Percentiles rank a stretch among this genome's conserved stretches.
These are phyloP conservation scores for Miichthys miiuy DNA, from an alignment of 2,797 vertebrate genomes.

Conservation along the genomic window DNA sequence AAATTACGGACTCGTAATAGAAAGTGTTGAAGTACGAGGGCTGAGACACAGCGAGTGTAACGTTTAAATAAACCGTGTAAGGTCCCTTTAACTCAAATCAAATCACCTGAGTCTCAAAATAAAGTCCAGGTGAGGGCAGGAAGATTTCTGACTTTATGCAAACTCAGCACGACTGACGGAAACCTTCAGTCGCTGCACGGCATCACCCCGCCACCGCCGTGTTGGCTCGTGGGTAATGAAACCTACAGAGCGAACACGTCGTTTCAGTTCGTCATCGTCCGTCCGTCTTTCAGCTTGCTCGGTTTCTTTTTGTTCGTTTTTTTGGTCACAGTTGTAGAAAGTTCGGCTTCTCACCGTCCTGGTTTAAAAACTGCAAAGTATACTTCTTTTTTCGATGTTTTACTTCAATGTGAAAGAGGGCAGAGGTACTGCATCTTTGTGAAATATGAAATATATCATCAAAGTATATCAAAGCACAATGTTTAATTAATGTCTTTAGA, in stretches of 20 bases:
- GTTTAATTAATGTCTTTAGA: slow-evolving; percentile 87
- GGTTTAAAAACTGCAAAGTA: slow-evolving; percentile 62
- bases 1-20: too few relatives aligned
- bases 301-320: slow-evolving; percentile 31
- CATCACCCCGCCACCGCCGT: not conserved
- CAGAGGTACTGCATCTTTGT: slow-evolving; percentile 85
- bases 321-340: slow-evolving; percentile 69
- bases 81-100: slow-evolving; percentile 29
- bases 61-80: too few relatives aligned
- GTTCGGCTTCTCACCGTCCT: slow-evolving; percentile 65
- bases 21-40: too few relatives aligned
- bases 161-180: slow-evolving; percentile 35
- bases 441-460: slow-evolving; percentile 88
- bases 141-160: slow-evolving; percentile 60
- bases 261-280: slow-evolving; percentile 9
- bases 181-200: not conserved
- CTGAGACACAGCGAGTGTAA: too few relatives aligned
- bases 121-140: not conserved
- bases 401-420: slow-evolving; percentile 80
- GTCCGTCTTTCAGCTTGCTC: slow-evolving; percentile 62
- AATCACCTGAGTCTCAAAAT: not conserved
- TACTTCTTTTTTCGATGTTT: slow-evolving; percentile 78
- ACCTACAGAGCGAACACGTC: slow-evolving; percentile 31
- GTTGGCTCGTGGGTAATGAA: slow-evolving; percentile 20
- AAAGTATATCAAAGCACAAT: slow-evolving; percentile 91